Base-by-base conservation (phyloP, 2,113 vertebrate species). In the Larimichthys crocea region DNA sequence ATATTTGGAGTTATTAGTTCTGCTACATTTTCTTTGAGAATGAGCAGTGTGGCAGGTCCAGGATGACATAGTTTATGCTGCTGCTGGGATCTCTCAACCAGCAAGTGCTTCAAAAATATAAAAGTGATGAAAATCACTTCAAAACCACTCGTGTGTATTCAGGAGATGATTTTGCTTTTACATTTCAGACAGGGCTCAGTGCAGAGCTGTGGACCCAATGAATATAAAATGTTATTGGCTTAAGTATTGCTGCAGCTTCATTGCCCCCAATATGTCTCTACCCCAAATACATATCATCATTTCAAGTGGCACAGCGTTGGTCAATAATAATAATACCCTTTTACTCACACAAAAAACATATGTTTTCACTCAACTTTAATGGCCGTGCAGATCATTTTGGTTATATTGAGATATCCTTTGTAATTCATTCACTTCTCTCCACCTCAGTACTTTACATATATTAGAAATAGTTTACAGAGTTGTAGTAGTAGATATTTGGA, bases 1-100 rank as follows among this genome's bases (percentile, higher is more conserved):
- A 90, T 90, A 91, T 92, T 93, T 88, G 82, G 77, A 88, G 88
- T 92, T 90, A 93, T 91, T 90, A 90, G 91, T 90, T 92, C 88
- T 86, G 91, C 92, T 89, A 89, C 87, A 92, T 92, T 93, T 91
- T 86, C 90, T 75, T 68, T 57, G 80, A 74, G 80, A 83, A 86
- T 77, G 85, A 86, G 77, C 82, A 42, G 82, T 29, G 83, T 83
- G 82, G 82, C 86, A 75, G 76, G 86, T 82, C 82, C 60, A 22
- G 88, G 74, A 91, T 66, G 85, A 85, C 74, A 82, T 78, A 56
- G 69, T 90, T 84, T 79, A 57, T 61, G 66, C 76, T 42, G 80
- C 82, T 84, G 88, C 69, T 57, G 87, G 61, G 56, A 84, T 92
- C 79, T 67, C 74, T 87, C 85, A 90, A 76, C 74, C 86, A 81